These are phyloP conservation scores for Aleadryas rufinucha DNA, from an alignment of 2,113 vertebrate genomes.

Conservation along the genomic window DNA sequence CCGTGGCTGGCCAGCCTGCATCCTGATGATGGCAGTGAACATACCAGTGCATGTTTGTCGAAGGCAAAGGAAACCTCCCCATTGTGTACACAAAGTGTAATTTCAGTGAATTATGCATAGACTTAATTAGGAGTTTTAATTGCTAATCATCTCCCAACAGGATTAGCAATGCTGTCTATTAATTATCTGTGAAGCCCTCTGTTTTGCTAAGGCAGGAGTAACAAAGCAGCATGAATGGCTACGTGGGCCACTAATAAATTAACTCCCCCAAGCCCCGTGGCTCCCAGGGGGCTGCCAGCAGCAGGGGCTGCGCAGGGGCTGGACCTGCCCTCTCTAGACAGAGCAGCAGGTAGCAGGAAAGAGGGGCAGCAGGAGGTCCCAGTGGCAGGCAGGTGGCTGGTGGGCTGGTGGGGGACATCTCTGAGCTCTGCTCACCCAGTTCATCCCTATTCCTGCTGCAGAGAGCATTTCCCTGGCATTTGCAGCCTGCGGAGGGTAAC, in stretches of 20 bases:
- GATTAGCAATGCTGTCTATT: slow-evolving; percentile 75
- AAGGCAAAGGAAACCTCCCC: slow-evolving; percentile 49
- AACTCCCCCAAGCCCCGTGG: not conserved
- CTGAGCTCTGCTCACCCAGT: not conserved
- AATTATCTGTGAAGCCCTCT: slow-evolving; percentile 71
- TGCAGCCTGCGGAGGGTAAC: not conserved
- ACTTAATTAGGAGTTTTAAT: slow-evolving; percentile 81
- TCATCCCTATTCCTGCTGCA: rapidly evolving
- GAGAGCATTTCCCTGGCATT: not conserved
- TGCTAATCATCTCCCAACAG: slow-evolving; percentile 78
- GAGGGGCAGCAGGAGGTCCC: not conserved
- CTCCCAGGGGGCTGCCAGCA: not conserved
- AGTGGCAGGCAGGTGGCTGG: not conserved
- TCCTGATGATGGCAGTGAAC: not conserved
- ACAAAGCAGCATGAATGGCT: slow-evolving; percentile 56
- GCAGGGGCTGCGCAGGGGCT: not conserved
- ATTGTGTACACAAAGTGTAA: slow-evolving; percentile 74
- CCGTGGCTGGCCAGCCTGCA: not conserved
- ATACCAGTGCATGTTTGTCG: slow-evolving; percentile 23
- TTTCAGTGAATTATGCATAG: slow-evolving; percentile 76
- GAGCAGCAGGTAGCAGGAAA: not conserved
- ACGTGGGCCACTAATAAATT: slow-evolving; percentile 52
- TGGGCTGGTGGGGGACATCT: not conserved
- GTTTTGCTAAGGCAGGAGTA: slow-evolving; percentile 71
- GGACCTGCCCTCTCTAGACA: not conserved